Evolutionary conservation across 1,140 invertebrate genomes (phyloP), one percentile per base, ranked within the genome.

Genomic region (Hyphantria cunea): DNA sequence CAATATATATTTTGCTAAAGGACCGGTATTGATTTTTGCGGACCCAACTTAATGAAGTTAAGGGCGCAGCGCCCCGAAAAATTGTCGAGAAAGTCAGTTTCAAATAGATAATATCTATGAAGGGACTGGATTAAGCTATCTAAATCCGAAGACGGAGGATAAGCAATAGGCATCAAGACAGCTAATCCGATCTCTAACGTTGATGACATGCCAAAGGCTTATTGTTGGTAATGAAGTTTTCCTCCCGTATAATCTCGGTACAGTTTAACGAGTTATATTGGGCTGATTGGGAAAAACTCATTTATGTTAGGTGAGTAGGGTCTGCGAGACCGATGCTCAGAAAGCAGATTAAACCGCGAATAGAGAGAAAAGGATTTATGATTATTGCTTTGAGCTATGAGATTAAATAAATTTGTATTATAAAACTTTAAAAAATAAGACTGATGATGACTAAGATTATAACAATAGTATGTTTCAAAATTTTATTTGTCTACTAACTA

Each of bases 11-110:
- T 25, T 58, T 58, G 54, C 14, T 13, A 44, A 48, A 58, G 34
- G 54, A 39, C 33, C 31, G 17, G 44, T 58, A 58, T 58, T 58
- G 54, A 58, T 48, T 58, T 17, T 44, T 17, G 31, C 14, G 33
- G 10, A 47, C 54, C 54, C 44, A 37, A 56, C 33, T 48, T 58
- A 58, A 58, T 58, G 48, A 48, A 58, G 32, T 58, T 48, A 58
- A 44, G 44, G 33, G 11, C 15, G 54, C 54, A 58, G 11, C 44
- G 41, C 47, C 47, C 56, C 47, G 56, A 59, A 50, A 50, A 56
- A 56, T 47, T 37, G 54, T 32, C 17, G 41, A 17, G 14, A 15
- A 41, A 50, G 34, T 50, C n/a, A 34, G 33, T 50, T 15, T 42
- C 47, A 50, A 59, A 59, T 59, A 47, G 56, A 50, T 41, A 59